Evolutionary conservation across 2,113 vertebrate species (phyloP).

Genomic region (Falco punctatus): DNA sequence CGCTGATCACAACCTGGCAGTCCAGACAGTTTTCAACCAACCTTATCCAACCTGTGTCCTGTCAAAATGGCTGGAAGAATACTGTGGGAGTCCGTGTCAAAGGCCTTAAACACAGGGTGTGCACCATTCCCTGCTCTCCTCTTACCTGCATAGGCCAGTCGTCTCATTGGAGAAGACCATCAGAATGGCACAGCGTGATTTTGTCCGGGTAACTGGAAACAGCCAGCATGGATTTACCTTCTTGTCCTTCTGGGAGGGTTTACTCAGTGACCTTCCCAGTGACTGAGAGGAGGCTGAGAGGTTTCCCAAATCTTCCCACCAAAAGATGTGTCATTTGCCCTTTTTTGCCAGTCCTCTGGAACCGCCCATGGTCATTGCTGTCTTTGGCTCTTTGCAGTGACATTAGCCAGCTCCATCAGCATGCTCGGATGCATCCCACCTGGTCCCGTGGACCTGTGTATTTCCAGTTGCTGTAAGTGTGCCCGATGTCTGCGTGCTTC

Average conservation of each 20-base stretch:
- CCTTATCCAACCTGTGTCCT: neutral
- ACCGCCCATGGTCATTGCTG: no score
- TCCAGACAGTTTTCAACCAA: neutral
- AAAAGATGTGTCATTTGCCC: neutral
- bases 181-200: neutral
- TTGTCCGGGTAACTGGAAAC: neutral
- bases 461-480: neutral
- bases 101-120: neutral
- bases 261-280: neutral
- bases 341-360: neutral
- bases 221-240: neutral
- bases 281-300: neutral
- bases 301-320: neutral
- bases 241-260: neutral
- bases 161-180: neutral
- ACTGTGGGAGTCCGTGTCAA: neutral
- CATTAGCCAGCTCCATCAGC: neutral
- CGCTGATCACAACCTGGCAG: neutral
- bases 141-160: neutral
- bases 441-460: neutral
- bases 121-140: neutral
- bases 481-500: neutral
- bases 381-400: neutral
- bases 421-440: neutral
- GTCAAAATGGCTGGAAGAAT: neutral